Evolutionary conservation across 2,797 vertebrate species (phyloP).

Genomic region (Buphagus erythrorhynchus): DNA sequence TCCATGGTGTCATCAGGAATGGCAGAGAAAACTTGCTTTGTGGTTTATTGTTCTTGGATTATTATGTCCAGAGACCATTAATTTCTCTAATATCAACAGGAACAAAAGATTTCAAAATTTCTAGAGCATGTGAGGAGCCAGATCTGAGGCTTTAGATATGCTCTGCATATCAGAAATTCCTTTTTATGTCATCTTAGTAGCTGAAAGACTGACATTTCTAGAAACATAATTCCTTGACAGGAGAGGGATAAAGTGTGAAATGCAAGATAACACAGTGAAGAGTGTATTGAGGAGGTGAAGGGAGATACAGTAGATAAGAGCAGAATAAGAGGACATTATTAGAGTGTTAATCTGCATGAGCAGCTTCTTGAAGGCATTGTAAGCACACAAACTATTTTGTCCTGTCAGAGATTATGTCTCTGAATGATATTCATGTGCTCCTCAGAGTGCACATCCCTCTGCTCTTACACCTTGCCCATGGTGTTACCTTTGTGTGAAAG

Average conservation of each 20-base stretch:
- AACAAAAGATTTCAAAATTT: neutral
- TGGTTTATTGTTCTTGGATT: neutral
- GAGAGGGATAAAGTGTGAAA: neutral
- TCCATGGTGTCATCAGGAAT: fast-evolving
- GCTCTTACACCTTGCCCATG: neutral
- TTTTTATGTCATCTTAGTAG: neutral
- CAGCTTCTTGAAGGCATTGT: neutral
- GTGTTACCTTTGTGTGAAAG: neutral
- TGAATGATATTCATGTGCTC: neutral
- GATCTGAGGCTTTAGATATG: neutral
- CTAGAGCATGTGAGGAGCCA: neutral
- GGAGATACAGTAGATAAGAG: neutral
- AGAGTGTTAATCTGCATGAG: neutral
- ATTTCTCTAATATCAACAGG: neutral
- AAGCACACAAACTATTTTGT: neutral
- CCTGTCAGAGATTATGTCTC: neutral
- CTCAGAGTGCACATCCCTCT: neutral
- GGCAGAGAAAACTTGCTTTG: neutral
- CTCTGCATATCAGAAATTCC: neutral
- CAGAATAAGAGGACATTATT: neutral
- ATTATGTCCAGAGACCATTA: neutral
- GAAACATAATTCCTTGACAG: neutral
- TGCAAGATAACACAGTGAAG: neutral
- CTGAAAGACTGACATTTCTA: neutral
- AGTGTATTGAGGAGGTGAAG: neutral